Evolutionary conservation across 2,113 vertebrate species (phyloP).

Genomic region (Formicarius rufipectus): DNA sequence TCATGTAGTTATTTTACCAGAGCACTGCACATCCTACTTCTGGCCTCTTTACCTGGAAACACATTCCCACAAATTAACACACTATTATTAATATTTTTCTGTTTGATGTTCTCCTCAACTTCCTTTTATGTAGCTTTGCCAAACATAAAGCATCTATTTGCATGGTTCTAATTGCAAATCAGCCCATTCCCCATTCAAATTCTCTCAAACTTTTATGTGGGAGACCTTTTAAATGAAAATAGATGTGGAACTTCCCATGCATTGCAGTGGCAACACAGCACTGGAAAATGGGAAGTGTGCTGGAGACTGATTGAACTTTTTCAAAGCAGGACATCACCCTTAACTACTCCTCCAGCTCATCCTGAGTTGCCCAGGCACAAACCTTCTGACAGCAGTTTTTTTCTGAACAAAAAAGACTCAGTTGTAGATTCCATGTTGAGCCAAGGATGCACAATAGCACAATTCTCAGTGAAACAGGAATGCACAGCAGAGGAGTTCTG

Average conservation of each 20-base stretch:
- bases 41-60: slow-evolving; percentile 9
- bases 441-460: not conserved
- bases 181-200: not conserved
- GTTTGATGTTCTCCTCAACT: not conserved
- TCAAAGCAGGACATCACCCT: not conserved
- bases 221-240: not conserved
- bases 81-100: not conserved
- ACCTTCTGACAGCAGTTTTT: not conserved
- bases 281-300: fast-evolving
- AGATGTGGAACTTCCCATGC: fast-evolving
- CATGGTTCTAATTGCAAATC: not conserved
- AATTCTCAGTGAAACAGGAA: not conserved
- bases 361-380: not conserved
- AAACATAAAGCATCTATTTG: not conserved
- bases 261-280: fast-evolving
- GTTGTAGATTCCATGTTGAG: not conserved
- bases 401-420: not conserved
- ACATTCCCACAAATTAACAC: not conserved
- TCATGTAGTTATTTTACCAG: not conserved
- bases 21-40: not conserved
- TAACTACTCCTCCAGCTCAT: not conserved
- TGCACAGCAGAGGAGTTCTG: not conserved
- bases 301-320: not conserved
- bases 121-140: not conserved
- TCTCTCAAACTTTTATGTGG: not conserved